phyloP scores from a whole-genome alignment of 2,888 invertebrate species.

The Polymixis flavicincta region DNA sequence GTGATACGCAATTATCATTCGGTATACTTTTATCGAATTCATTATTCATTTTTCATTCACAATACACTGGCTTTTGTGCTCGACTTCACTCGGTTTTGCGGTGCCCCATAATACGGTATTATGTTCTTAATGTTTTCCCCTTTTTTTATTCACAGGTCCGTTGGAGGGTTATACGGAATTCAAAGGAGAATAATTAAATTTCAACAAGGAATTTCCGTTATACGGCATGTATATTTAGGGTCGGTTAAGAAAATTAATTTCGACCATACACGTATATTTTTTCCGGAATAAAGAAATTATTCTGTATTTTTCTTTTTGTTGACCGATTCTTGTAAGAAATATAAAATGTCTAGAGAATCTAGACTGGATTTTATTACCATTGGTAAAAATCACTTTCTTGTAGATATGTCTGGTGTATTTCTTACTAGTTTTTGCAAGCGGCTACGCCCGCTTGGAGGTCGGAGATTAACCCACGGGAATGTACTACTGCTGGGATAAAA shows the following conservation, averaged over 20 bases:
- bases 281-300: neutral
- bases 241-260: constrained; percentile 21
- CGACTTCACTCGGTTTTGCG: constrained; percentile 26
- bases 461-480: too few relatives aligned
- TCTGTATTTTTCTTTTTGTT: neutral
- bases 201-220: constrained; percentile 29
- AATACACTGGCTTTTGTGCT: constrained; percentile 24
- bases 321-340: neutral
- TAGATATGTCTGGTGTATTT: neutral
- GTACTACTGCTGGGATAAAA: too few relatives aligned
- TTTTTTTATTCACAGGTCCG: constrained; percentile 41
- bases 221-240: neutral
- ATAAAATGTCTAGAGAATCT: constrained; percentile 14
- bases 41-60: constrained; percentile 50
- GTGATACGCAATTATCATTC: constrained; percentile 59
- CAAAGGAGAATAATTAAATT: constrained; percentile 47
- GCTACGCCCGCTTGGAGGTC: too few relatives aligned
- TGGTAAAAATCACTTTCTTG: neutral
- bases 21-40: constrained; percentile 45
- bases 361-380: neutral
- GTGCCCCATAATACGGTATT: constrained; percentile 14
- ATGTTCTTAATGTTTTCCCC: constrained; percentile 32
- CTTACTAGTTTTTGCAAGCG: neutral
- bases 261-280: neutral
- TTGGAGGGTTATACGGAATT: constrained; percentile 32